Evolutionary conservation across 2,888 invertebrate species (phyloP), one percentile per base, ranked within the genome.

Genomic region (Acrocyrtus sp.): DNA sequence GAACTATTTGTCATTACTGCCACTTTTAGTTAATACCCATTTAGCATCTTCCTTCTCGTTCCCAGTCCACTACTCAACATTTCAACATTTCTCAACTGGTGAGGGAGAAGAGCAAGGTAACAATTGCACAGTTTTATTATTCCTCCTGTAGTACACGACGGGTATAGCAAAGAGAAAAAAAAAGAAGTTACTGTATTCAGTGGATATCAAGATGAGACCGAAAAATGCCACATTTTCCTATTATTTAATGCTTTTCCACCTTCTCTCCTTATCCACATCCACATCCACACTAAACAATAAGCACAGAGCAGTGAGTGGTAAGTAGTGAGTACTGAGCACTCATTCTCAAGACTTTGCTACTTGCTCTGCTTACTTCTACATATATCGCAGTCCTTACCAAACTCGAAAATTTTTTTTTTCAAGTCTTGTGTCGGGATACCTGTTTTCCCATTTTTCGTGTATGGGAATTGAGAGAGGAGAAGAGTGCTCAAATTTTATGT

Each of bases 1-100:
- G 63, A 70, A 70, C 70, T 70, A 70, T 70, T 70, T 70, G 70
- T 70, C 70, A 70, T 70, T 70, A 70, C 70, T 70, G 70, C 70
- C 70, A 70, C 70, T 70, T 70, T 62, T 51, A 48, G 69, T 62
- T 57, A 63, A 57, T 70, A 63, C 63, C n/a, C 70, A 63, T 63
- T 63, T 62, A 63, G 70, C 56, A 39, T 51, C 50, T 45, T 24
- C 47, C 50, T 62, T 50, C 22, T 63, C 12, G 41, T 54, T 6
- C 39, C 61, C 27, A 50, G 29, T 47, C 60, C 57, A 15, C 57
- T 41, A 47, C 34, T 24, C 27, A 45, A 47, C 58, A 58, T 57
- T 41, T 10, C 8, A 39, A 57, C 56, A 57, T n/a, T 24, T 58
- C 39, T 45, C 58, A 29, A 2, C 39, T 17, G 21, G 57, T 6